A percentile compares a stretch with the other conserved stretches of the same genome.
phyloP scores from a whole-genome alignment of 2,888 invertebrate species.

The Hyposoter didymator region DNA sequence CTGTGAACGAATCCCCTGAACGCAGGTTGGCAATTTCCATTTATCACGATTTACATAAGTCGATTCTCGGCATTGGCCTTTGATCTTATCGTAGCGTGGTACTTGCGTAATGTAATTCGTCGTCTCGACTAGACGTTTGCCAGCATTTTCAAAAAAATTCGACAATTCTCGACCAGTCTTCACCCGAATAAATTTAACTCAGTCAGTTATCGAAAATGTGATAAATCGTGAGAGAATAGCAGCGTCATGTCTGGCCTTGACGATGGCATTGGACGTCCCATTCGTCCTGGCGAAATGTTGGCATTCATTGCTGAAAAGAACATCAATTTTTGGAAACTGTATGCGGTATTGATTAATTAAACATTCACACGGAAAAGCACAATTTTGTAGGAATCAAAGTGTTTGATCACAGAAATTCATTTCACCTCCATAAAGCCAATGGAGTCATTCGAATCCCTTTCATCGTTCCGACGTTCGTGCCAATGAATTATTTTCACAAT shows the following conservation, averaged over 20 bases:
- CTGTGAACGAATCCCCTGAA: neutral
- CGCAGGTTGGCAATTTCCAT: slow-evolving; percentile 44
- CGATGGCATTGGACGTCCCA: neutral
- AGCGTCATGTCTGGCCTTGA: neutral
- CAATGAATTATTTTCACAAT: neutral
- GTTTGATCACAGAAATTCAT: slow-evolving; percentile 3
- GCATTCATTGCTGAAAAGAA: neutral
- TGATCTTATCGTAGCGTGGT: slow-evolving; percentile 44
- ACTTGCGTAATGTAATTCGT: neutral
- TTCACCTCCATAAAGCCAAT: neutral
- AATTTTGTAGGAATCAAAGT: neutral
- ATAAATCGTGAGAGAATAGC: slow-evolving; percentile 13
- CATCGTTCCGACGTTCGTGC: neutral
- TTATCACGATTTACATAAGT: slow-evolving; percentile 53
- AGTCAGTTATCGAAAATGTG: slow-evolving; percentile 49
- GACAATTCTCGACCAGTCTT: neutral
- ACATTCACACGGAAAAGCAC: neutral
- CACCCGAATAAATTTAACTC: slow-evolving; percentile 53
- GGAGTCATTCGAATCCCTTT: neutral
- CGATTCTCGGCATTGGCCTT: slow-evolving; percentile 41
- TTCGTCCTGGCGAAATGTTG: neutral
- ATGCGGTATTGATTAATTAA: neutral
- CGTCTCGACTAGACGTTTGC: slow-evolving; percentile 8
- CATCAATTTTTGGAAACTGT: neutral
- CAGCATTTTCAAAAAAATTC: slow-evolving; percentile 31